A percentile compares a stretch with the other conserved stretches of the same genome.
phyloP scores from a whole-genome alignment of 1,140 invertebrate species.

The Trialeurodes vaporariorum region DNA sequence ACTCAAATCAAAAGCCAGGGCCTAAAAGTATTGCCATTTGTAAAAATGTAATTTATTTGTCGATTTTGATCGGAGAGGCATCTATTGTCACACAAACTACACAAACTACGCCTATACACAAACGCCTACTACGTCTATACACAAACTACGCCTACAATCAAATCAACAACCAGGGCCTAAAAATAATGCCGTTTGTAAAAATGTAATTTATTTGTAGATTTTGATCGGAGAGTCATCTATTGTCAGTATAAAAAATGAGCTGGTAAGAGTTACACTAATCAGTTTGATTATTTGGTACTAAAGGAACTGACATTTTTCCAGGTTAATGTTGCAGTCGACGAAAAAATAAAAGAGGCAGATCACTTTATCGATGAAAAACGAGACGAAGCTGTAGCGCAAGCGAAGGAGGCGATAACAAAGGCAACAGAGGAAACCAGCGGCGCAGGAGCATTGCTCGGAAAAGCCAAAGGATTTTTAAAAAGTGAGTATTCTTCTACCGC shows the following conservation, averaged over 20 bases:
- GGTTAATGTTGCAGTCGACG: conserved; percentile 25
- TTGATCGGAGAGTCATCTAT: too few relatives aligned
- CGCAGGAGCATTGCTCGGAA: conserved; percentile 23
- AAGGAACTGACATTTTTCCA: conserved; percentile 10
- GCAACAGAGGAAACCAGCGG: conserved; percentile 5
- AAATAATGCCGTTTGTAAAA: too few relatives aligned
- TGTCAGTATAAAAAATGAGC: not conserved
- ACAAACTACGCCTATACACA: too few relatives aligned
- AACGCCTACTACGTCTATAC: too few relatives aligned
- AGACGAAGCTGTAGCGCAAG: conserved; percentile 23
- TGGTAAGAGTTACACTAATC: not conserved
- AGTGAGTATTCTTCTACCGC: conserved; percentile 30
- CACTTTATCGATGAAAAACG: conserved; percentile 27
- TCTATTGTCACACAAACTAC: too few relatives aligned
- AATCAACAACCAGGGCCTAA: too few relatives aligned
- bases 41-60: too few relatives aligned
- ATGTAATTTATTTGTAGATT: too few relatives aligned
- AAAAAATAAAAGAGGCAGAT: conserved; percentile 29
- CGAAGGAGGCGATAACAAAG: conserved; percentile 18
- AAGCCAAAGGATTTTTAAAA: conserved; percentile 28
- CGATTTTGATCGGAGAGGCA: too few relatives aligned
- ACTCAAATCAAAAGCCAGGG: too few relatives aligned
- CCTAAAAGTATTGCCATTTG: too few relatives aligned
- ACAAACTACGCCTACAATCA: too few relatives aligned
- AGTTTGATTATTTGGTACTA: not conserved